These are phyloP conservation scores for Drosophila borborema DNA, from an alignment of 2,888 invertebrate genomes.

Conservation along the genomic window DNA sequence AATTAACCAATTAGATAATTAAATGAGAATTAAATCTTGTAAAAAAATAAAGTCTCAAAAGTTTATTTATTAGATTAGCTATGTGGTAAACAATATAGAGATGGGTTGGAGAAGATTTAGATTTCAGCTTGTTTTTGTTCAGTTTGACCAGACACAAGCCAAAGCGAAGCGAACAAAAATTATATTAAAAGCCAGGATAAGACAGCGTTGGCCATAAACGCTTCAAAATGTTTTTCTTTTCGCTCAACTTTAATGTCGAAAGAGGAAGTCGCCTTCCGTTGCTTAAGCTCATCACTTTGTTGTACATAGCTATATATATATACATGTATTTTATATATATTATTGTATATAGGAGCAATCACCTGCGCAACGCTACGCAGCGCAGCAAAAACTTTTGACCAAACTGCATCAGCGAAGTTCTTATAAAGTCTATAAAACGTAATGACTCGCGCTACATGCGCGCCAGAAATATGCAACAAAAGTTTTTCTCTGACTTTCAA, in stretches of 20 bases:
- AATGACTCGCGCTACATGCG: conserved; percentile 76
- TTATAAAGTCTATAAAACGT: conserved; percentile 77
- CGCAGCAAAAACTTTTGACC: conserved; percentile 65
- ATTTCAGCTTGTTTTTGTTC: conserved; percentile 1
- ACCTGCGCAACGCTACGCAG: conserved; percentile 49
- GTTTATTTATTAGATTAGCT: neutral
- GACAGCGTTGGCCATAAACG: conserved; percentile 32
- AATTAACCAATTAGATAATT: conserved; percentile 7
- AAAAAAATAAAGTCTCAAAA: neutral
- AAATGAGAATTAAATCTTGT: conserved; percentile 1
- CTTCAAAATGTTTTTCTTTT: conserved; percentile 42
- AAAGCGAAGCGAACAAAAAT: conserved; percentile 14
- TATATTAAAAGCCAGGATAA: conserved; percentile 38
- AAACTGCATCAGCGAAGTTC: conserved; percentile 73
- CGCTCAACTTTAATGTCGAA: conserved; percentile 40
- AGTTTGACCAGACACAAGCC: neutral
- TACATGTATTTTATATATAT: conserved; percentile 6
- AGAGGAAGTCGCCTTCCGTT: conserved; percentile 30
- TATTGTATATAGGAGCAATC: conserved; percentile 27
- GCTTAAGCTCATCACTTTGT: conserved; percentile 4
- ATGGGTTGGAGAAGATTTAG: neutral
- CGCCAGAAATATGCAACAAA: conserved; percentile 73
- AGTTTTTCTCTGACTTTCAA: conserved; percentile 68
- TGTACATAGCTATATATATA: neutral
- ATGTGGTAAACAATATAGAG: neutral